A percentile compares a stretch with the other conserved stretches of the same genome.
phyloP scores from a whole-genome alignment of 2,113 vertebrate species.

The Tretioscincus oriximinensis region DNA sequence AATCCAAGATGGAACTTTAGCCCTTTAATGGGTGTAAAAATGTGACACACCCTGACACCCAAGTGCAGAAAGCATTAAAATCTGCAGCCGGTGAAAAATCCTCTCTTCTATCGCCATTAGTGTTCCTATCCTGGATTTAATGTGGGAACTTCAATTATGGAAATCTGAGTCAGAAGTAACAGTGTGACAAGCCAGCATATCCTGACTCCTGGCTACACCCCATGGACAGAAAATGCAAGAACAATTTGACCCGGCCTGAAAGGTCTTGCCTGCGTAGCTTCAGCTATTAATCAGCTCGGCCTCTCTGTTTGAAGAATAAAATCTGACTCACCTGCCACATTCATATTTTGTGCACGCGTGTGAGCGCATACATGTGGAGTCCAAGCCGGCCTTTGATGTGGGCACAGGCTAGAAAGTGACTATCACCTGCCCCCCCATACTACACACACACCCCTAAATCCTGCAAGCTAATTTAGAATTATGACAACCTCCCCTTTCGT shows the following conservation, averaged over 20 bases:
- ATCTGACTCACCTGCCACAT: background rate
- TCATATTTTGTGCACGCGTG: no score
- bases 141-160: no score
- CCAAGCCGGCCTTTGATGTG: background rate
- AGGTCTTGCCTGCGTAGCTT: background rate
- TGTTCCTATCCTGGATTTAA: no score
- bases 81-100: no score
- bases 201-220: background rate
- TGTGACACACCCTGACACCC: no score
- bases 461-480: background rate
- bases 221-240: background rate
- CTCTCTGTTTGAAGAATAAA: background rate
- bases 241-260: background rate
- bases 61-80: no score
- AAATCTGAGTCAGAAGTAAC: no score
- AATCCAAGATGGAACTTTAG: no score
- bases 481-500: background rate
- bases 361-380: background rate
- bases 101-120: no score
- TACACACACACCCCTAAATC: background rate
- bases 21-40: no score
- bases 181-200: background rate
- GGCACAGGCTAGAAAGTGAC: constrained; percentile 3
- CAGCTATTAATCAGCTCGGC: background rate
- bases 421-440: background rate